These are phyloP conservation scores for Lordiphosa mommai DNA, from an alignment of 1,140 invertebrate genomes.

Conservation along the genomic window DNA sequence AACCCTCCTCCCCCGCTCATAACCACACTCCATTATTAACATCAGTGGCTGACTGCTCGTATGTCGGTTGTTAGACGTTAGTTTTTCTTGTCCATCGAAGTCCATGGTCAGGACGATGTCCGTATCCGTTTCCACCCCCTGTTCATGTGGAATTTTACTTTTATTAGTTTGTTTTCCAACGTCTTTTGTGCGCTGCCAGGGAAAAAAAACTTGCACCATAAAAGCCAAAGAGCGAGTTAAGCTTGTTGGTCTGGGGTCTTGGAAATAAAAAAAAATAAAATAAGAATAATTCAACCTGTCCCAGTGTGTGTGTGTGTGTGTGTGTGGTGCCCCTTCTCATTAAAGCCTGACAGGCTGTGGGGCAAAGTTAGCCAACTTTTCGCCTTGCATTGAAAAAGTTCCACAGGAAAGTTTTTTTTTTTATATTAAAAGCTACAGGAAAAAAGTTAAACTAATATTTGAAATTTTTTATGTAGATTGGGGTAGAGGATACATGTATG, in stretches of 20 bases:
- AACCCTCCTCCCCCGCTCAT: conserved; percentile 7
- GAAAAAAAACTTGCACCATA: conserved; percentile 47
- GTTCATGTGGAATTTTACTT: conserved; percentile 45
- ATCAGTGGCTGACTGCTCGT: conserved; percentile 19
- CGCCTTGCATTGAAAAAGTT: conserved; percentile 23
- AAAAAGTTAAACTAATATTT: conserved; percentile 2
- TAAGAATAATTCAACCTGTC: conserved; percentile 49
- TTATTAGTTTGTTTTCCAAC: conserved; percentile 67
- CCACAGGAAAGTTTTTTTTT: background rate
- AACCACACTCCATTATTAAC: conserved; percentile 40
- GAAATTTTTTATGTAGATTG: background rate
- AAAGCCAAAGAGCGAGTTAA: conserved; percentile 49
- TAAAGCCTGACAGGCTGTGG: conserved; percentile 44
- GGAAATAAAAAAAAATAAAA: conserved; percentile 27
- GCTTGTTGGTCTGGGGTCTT: conserved; percentile 12
- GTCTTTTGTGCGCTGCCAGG: conserved; percentile 23
- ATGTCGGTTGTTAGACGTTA: conserved; percentile 21
- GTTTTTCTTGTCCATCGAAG: conserved; percentile 29
- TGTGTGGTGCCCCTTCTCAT: conserved; percentile 29
- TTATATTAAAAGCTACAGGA: background rate
- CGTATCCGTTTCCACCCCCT: conserved; percentile 12
- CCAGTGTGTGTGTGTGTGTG: conserved; percentile 16
- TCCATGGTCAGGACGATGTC: conserved; percentile 30
- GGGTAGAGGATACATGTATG: no score
- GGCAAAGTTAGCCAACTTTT: conserved; percentile 48